Evolutionary conservation across 2,888 invertebrate species (phyloP).

Genomic region (Drosophila atripex): DNA sequence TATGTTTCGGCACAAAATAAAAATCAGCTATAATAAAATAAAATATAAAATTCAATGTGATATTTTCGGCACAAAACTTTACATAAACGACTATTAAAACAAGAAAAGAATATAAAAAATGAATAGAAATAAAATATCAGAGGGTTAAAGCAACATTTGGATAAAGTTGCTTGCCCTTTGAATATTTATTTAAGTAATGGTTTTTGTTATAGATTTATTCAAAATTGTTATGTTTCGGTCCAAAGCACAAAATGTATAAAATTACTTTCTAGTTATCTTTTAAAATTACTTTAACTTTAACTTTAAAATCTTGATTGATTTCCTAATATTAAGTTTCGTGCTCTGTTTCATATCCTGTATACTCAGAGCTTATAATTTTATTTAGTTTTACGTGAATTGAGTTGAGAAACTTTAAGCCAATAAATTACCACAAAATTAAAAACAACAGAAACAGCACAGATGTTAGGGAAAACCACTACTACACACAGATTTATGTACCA

Average conservation of each 20-base stretch:
- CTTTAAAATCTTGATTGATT: conserved; percentile 36
- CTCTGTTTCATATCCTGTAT: conserved; percentile 45
- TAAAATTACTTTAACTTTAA: conserved; percentile 26
- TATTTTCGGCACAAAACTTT: conserved; percentile 81
- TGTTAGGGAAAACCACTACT: conserved; percentile 52
- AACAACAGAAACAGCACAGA: conserved; percentile 50
- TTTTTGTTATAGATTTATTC: conserved; percentile 59
- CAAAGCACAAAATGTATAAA: conserved; percentile 80
- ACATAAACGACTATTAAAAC: conserved; percentile 54
- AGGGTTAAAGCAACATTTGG: conserved; percentile 52
- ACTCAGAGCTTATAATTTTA: conserved; percentile 59
- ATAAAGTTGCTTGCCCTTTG: conserved; percentile 47
- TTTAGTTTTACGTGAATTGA: conserved; percentile 59
- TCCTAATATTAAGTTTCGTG: conserved; percentile 53
- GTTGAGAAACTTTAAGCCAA: conserved; percentile 48
- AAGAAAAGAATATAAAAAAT: conserved; percentile 39
- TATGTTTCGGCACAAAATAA: conserved; percentile 70
- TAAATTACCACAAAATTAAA: conserved; percentile 43
- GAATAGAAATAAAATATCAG: conserved; percentile 34
- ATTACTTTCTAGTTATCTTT: conserved; percentile 54
- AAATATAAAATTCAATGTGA: conserved; percentile 73
- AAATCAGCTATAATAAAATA: conserved; percentile 30
- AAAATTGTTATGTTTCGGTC: conserved; percentile 81
- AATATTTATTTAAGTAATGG: conserved; percentile 57
- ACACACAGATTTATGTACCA: conserved; percentile 82